Evolutionary conservation across 2,888 invertebrate species (phyloP).

Genomic region (Nemotelus pantherinus): DNA sequence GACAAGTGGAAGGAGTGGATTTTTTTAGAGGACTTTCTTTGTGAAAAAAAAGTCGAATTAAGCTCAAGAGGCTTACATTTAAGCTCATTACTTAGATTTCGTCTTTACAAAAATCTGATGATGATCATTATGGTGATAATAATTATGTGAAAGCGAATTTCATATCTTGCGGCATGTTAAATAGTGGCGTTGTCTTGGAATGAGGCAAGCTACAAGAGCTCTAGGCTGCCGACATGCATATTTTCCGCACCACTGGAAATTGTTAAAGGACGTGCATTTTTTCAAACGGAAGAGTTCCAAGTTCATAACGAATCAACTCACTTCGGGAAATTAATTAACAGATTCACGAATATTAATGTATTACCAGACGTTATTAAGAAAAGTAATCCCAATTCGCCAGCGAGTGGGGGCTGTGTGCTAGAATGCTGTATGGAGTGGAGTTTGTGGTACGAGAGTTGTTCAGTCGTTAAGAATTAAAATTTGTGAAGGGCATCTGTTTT

Average conservation of each 20-base stretch:
- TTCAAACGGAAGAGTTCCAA: not conserved
- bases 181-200: not conserved
- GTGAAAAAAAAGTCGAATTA: constrained; percentile 29
- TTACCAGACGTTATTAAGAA: too few relatives aligned
- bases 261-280: not conserved
- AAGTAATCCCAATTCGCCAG: too few relatives aligned
- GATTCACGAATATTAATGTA: not conserved
- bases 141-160: constrained; percentile 32
- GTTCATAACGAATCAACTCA: not conserved
- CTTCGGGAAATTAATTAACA: constrained; percentile 1
- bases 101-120: constrained; percentile 34
- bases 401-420: too few relatives aligned
- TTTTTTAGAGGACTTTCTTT: constrained; percentile 33
- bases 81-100: constrained; percentile 41
- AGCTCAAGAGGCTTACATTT: constrained; percentile 40
- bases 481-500: too few relatives aligned
- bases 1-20: constrained; percentile 19
- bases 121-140: constrained; percentile 27
- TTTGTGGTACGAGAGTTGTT: too few relatives aligned
- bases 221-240: constrained; percentile 15
- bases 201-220: not conserved
- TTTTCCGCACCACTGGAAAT: constrained; percentile 30
- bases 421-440: too few relatives aligned
- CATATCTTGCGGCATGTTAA: not conserved
- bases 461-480: too few relatives aligned